Evolutionary conservation across 2,113 vertebrate genomes (phyloP).

Genomic region (Sapajus apella): DNA sequence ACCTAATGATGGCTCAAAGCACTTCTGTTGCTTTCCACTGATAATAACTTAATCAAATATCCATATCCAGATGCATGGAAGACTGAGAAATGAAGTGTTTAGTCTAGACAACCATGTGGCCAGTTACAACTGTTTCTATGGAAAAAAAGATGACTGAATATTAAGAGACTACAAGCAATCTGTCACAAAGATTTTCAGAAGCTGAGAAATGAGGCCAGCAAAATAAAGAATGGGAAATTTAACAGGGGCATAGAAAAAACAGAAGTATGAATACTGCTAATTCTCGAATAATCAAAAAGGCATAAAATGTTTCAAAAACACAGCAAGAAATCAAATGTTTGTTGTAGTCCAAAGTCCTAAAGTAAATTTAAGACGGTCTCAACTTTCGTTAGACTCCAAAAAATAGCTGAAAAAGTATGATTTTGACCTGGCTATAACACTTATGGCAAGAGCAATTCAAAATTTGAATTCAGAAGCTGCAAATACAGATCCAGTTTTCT

Average conservation of each 20-base stretch:
- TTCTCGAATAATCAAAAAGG: not conserved
- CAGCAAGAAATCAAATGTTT: not conserved
- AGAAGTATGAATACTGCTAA: not conserved
- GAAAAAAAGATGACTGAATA: not conserved
- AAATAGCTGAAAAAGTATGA: not conserved
- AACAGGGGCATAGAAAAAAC: not conserved
- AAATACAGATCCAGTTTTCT: not conserved
- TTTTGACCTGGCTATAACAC: not conserved
- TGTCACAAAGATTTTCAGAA: conserved; percentile 4
- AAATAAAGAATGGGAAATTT: not conserved
- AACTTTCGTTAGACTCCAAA: not conserved
- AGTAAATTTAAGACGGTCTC: not conserved
- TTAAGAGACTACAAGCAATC: not conserved
- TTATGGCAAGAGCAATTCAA: not conserved
- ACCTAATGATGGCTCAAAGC: not conserved
- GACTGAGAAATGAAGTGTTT: not conserved
- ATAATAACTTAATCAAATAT: not conserved
- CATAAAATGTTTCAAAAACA: not conserved
- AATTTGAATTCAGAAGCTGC: not conserved
- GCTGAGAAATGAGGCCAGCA: not conserved
- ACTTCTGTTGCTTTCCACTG: not conserved
- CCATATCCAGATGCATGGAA: not conserved
- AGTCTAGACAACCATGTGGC: not conserved
- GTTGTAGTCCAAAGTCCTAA: not conserved
- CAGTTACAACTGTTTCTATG: not conserved